phyloP scores from a whole-genome alignment of 1,140 invertebrate species.

The Schlechtendalia chinensis region DNA sequence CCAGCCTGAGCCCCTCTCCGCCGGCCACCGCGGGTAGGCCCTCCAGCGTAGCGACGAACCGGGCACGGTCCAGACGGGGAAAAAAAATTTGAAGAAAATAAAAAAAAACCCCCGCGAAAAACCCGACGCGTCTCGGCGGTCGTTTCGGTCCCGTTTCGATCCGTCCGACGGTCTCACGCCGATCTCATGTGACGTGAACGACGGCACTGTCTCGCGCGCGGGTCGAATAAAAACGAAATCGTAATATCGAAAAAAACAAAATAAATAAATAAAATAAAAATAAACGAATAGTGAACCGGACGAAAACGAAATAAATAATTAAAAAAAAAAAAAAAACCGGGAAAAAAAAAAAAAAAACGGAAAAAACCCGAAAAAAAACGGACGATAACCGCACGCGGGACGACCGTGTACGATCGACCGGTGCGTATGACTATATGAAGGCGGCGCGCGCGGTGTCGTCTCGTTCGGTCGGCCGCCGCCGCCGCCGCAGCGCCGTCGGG shows the following conservation, averaged over 20 bases:
- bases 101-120: too few species aligned
- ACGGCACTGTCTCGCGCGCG: slow-evolving; percentile 10
- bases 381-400: slow-evolving; percentile 43
- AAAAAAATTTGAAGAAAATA: too few species aligned
- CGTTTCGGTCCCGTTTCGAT: too few species aligned
- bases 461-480: slow-evolving; percentile 27
- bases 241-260: too few species aligned
- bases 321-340: background rate
- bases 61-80: background rate
- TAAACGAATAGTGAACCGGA: too few species aligned
- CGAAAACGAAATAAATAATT: too few species aligned
- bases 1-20: slow-evolving; percentile 43
- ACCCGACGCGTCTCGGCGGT: too few species aligned
- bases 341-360: slow-evolving; percentile 18
- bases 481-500: background rate
- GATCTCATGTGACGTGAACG: too few species aligned
- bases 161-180: too few species aligned
- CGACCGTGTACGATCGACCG: slow-evolving; percentile 46
- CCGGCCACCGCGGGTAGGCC: slow-evolving; percentile 44
- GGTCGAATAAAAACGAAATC: too few species aligned
- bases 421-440: slow-evolving; percentile 46
- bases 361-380: slow-evolving; percentile 37
- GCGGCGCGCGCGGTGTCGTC: slow-evolving; percentile 42
- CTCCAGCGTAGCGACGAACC: slow-evolving; percentile 28
- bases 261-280: too few species aligned